Evolutionary conservation across 2,113 vertebrate genomes (phyloP), one percentile per base, ranked within the genome.

Genomic region (Perca schrenkii): DNA sequence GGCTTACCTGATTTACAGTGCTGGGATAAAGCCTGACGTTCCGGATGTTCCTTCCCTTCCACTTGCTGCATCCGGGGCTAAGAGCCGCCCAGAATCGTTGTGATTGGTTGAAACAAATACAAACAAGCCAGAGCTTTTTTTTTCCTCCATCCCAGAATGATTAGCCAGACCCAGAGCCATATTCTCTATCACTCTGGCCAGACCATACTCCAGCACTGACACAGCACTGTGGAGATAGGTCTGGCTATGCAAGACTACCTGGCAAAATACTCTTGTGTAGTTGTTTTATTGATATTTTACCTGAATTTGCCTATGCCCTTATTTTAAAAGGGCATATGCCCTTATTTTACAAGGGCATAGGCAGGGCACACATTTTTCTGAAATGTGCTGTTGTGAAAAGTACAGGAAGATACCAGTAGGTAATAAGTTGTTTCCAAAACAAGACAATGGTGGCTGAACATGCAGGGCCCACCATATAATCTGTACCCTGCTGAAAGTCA

Each of bases 351-450:
- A 52, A 28, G 28, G 28, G 28, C 28, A 28, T 28, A 28, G 28
- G 28, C 28, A 28, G 28, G 28, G 28, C 19, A 43, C 50, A 25
- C 2, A 6, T 36, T 53, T 36, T 53, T 53, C 28, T 7, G 28
- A 31, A 52, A 68, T 22, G 10, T 31, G 10, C 19, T 31, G 50
- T 2, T 31, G 19, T 13, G 8, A 52, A n/a, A 10, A 43, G 17
- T 58, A 11, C 6, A 25, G 28, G 21, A 49, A 40, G 60, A 71
- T 8, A 84, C 60, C 75, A 80, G 63, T 53, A 19, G 8, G n/a
- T 46, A 13, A 63, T 60, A 22, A 75, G 46, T 43, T 75, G 74
- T 88, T 88, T 79, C 58, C 66, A 78, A 80, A 90, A 83, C 56
- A 77, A 70, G 53, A 77, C 72, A 72, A 60, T 28, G 15, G 54